Evolutionary conservation across 2,888 invertebrate genomes (phyloP), one percentile per base, ranked within the genome.

Genomic region (Morpho helenor): DNA sequence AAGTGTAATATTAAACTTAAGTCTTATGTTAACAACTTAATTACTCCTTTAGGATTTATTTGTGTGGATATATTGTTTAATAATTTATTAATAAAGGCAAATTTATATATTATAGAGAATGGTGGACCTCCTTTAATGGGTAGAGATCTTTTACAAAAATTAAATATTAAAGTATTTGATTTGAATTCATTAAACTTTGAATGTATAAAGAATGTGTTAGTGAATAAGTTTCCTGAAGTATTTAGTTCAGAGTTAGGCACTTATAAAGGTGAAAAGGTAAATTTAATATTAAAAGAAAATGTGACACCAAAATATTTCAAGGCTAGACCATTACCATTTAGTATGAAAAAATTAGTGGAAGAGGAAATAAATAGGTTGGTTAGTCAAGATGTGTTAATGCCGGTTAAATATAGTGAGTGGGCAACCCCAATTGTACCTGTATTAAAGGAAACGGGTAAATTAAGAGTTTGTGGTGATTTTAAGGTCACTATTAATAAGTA

Each of bases 361-460:
- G 31, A 10, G 22, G 16, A 16, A 16, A 47, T 47, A 22, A 7
- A 47, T 47, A 47, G 47, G 22, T 10, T 47, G 1, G 47, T 47
- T 16, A 22, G 22, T 10, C 47, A 47, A 4, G 47, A 22, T 1
- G 22, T 47, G 10, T 22, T 47, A 8, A 22, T 8, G 7, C 47
- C 16, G 47, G 47, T 47, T 7, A 47, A 47, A 22, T 7, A 7
- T 47, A 16, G 16, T 22, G 47, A 47, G 22, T 47, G 22, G 16
- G 47, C 47, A 7, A 47, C 47, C 10, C 47, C 47, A 9, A 47
- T 47, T n/a, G 47, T 47, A 22, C 47, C 47, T 5, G 47, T 47
- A 5, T 22, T 10, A 47, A 47, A 47, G 16, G 16, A 7, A 47
- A 47, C 10, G 5, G 47, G 47, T 5, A 47, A 22, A 7, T 5